Evolutionary conservation across 2,797 vertebrate genomes (phyloP), one percentile per base, ranked within the genome.

Genomic region (Crossoptilon crossoptilon): DNA sequence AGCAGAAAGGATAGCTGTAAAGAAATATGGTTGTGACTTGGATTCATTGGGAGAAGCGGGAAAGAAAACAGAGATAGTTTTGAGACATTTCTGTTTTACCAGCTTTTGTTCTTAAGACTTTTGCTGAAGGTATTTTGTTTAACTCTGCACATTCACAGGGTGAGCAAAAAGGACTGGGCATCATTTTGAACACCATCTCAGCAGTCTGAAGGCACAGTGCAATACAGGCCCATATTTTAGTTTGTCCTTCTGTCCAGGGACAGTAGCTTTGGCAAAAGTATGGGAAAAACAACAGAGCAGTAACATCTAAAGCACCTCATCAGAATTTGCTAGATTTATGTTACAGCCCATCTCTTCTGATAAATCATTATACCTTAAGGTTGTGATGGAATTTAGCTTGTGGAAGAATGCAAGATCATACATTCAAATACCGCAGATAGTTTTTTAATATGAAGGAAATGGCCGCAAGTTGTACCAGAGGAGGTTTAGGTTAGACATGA

Each of bases 251-350:
- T 94, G 76, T 49, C 53, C 33, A 64, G 71, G 53, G 41, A 63
- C 37, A 60, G 35, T 75, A 90, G 60, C 46, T 91, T 93, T 62
- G 51, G 43, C 87, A 94, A 71, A 84, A 90, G 60, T 19, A 53
- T 46, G 33, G 56, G 31, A 37, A 91, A 93, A 96, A 88, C 58
- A 81, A 81, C 73, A 88, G 18, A 92, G 15, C 70, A 48, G 46
- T 86, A 88, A 88, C 19, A 86, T 48, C 49, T 90, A 78, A 81
- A 88, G 43, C 19, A 75, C 26, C 63, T 94, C 79, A 84, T 85
- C 76, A 91, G 93, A 91, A 93, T 51, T 81, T 84, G 5, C 63
- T 62, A n/a, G 48, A 70, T 16, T 78, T 91, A 76, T 92, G 80
- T 76, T 86, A 53, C 16, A 75, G 93, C 15, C 8, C 33, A 41